phyloP scores from a whole-genome alignment of 1,140 invertebrate genomes.

The Piezodorus guildinii region DNA sequence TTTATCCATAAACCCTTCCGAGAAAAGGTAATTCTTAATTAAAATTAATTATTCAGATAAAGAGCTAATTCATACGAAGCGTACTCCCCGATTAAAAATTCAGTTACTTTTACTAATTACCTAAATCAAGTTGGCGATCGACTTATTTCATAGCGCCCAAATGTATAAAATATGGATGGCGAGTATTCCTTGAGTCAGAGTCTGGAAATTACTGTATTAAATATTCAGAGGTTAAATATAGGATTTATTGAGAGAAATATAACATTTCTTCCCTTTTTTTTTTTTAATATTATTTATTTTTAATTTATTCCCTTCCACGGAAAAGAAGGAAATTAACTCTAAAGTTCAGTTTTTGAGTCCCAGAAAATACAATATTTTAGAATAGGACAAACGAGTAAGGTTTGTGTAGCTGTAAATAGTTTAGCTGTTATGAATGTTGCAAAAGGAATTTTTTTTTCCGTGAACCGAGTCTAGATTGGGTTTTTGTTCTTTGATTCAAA shows the following conservation, averaged over 20 bases:
- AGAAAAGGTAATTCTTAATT: constrained; percentile 12
- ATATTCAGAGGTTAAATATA: too few species aligned
- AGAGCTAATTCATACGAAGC: constrained; percentile 11
- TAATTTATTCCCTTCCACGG: too few species aligned
- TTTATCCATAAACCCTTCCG: constrained; percentile 13
- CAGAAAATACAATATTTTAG: too few species aligned
- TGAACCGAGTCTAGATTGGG: too few species aligned
- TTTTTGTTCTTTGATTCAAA: too few species aligned
- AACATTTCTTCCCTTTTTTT: neutral
- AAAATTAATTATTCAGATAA: constrained; percentile 12
- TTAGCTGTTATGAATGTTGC: too few species aligned
- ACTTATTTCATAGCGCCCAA: constrained; percentile 9
- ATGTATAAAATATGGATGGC: neutral
- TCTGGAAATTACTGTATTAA: neutral
- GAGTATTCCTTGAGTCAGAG: neutral
- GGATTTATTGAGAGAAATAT: neutral
- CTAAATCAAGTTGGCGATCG: constrained; percentile 13
- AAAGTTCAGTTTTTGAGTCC: too few species aligned
- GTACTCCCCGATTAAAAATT: constrained; percentile 10
- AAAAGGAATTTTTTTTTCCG: too few species aligned
- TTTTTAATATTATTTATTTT: too few species aligned
- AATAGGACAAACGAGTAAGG: too few species aligned
- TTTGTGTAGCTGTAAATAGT: too few species aligned
- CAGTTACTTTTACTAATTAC: constrained; percentile 4
- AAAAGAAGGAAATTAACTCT: too few species aligned